These are phyloP conservation scores for Campylomormyrus tamandua DNA, from an alignment of 2,113 vertebrate genomes.

Conservation along the genomic window DNA sequence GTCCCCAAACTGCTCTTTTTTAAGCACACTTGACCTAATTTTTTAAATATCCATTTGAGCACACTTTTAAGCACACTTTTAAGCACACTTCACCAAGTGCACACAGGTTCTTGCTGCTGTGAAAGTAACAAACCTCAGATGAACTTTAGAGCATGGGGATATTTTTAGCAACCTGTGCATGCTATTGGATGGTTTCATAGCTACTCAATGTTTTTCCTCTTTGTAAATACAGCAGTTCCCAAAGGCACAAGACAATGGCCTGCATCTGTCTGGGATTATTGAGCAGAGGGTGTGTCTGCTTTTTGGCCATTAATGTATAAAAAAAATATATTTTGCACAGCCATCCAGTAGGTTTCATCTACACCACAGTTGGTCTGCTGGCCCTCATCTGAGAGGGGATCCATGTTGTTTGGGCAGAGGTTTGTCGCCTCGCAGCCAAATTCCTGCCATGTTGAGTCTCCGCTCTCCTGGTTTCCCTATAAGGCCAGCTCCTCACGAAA, in stretches of 20 bases:
- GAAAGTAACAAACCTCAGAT: background rate
- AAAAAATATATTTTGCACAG: background rate
- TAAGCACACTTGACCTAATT: background rate
- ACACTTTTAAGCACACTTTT: background rate
- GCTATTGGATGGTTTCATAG: background rate
- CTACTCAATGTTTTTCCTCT: constrained; percentile 24
- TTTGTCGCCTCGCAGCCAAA: background rate
- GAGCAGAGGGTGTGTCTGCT: constrained; percentile 31
- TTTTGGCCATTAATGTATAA: background rate
- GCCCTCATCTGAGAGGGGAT: background rate
- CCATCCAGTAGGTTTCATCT: background rate
- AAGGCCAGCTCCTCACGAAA: constrained; percentile 1
- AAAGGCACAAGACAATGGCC: constrained; percentile 30
- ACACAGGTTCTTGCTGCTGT: background rate
- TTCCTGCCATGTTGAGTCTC: background rate
- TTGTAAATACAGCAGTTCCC: constrained; percentile 21
- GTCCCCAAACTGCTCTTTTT: background rate
- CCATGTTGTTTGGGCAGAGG: background rate
- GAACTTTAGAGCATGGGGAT: background rate
- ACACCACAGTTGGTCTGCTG: too few relatives aligned
- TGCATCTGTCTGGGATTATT: constrained; percentile 45
- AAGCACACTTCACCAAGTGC: background rate
- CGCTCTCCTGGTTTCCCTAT: background rate
- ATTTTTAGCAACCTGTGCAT: background rate
- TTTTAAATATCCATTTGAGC: background rate